These are phyloP conservation scores for Clusia tigrina DNA, from an alignment of 2,888 invertebrate species.

Conservation along the genomic window DNA sequence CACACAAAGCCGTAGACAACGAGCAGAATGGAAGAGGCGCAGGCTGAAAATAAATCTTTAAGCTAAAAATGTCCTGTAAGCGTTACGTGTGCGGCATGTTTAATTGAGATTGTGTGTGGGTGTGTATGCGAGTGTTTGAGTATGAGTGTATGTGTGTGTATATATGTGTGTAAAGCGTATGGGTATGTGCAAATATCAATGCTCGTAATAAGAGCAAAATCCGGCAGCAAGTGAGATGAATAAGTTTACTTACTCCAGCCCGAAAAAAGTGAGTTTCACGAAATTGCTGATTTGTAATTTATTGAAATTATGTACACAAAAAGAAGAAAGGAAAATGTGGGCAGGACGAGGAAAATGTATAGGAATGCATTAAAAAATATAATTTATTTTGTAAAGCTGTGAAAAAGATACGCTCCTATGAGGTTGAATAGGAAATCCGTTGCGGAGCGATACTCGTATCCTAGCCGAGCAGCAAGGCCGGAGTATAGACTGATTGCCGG, in stretches of 20 bases:
- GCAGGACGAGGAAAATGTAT: not conserved
- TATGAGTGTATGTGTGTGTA: not conserved
- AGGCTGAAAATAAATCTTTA: slow-evolving; percentile 23
- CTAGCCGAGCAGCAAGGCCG: no score
- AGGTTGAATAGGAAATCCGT: no score
- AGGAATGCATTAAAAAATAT: not conserved
- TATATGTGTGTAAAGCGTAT: not conserved
- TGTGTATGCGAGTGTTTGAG: not conserved
- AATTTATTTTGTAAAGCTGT: no score
- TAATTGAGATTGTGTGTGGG: slow-evolving; percentile 38
- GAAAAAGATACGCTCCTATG: no score
- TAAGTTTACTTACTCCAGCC: not conserved
- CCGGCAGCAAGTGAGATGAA: not conserved
- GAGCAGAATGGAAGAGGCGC: slow-evolving; percentile 26
- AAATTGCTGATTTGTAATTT: not conserved
- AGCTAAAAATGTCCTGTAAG: slow-evolving; percentile 42
- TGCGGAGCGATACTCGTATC: no score
- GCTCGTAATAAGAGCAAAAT: no score
- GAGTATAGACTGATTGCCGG: no score
- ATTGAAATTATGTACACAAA: not conserved
- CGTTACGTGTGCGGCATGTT: slow-evolving; percentile 48
- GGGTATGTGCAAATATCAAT: not conserved
- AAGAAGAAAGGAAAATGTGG: not conserved
- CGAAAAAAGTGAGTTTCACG: not conserved
- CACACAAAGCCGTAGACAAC: not conserved